phyloP scores from a whole-genome alignment of 2,113 vertebrate genomes.

The Silurus meridionalis region DNA sequence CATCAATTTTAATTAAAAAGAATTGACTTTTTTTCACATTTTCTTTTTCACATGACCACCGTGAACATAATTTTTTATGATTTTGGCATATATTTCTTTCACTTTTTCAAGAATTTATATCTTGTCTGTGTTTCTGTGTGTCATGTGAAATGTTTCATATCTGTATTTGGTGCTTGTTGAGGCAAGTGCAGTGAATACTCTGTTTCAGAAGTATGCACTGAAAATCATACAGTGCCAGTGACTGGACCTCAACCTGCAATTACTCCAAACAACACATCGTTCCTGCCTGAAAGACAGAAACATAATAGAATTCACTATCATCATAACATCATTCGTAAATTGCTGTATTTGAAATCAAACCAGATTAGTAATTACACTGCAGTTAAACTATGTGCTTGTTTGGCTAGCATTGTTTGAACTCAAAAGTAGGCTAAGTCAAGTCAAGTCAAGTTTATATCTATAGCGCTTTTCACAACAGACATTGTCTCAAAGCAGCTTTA shows the following conservation, averaged over 20 bases:
- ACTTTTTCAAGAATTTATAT: not conserved
- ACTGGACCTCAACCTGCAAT: slow-evolving; percentile 49
- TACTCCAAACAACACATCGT: slow-evolving; percentile 36
- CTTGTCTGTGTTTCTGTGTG: slow-evolving; percentile 3
- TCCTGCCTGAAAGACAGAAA: slow-evolving; percentile 17
- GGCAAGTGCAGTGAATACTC: slow-evolving; percentile 33
- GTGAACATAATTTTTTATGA: not conserved
- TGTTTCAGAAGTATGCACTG: not conserved
- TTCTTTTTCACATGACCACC: not conserved
- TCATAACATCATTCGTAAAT: not conserved
- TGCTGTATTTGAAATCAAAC: not conserved
- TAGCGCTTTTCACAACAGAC: too few relatives aligned
- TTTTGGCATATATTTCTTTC: not conserved
- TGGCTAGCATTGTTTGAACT: not conserved
- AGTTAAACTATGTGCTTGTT: not conserved
- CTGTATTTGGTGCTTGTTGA: slow-evolving; percentile 37
- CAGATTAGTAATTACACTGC: not conserved
- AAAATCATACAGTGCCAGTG: slow-evolving; percentile 31
- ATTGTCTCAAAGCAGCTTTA: too few relatives aligned
- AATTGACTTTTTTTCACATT: not conserved
- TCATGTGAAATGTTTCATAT: not conserved
- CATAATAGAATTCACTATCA: not conserved
- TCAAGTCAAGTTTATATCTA: too few relatives aligned
- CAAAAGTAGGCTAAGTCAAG: not conserved
- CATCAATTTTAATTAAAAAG: not conserved